Conservation (phyloP, 1,140 invertebrate species). For the Cardiocondyla obscurior region DNA sequence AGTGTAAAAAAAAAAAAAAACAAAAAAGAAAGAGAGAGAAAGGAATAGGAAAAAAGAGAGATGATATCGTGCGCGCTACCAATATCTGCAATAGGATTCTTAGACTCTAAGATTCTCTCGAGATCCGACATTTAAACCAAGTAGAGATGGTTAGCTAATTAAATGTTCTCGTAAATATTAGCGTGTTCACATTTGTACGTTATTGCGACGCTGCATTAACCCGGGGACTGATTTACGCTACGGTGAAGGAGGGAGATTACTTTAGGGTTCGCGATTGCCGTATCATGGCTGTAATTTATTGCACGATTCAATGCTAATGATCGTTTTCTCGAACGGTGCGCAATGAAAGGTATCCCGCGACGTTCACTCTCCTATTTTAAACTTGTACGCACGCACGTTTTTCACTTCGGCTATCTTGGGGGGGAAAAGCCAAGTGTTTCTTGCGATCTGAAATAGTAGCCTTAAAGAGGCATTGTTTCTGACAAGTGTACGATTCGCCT, state of each 20-base stretch:
- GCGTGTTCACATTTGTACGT: conserved; percentile 20
- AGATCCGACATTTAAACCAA: not conserved
- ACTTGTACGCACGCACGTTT: not conserved
- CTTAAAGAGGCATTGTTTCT: conserved; percentile 3
- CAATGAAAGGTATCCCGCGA: conserved; percentile 37
- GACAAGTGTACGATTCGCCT: not conserved
- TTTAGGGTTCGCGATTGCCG: conserved; percentile 42
- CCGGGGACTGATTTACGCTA: conserved; percentile 38
- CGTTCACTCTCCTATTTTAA: conserved; percentile 45
- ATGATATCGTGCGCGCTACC: conserved; percentile 1
- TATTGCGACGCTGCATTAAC: conserved; percentile 47
- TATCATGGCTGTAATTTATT: conserved; percentile 52
- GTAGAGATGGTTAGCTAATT: conserved; percentile 20
- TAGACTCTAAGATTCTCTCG: not conserved
- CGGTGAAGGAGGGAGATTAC: conserved; percentile 37
- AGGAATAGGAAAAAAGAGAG: not conserved
- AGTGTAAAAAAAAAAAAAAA: not conserved
- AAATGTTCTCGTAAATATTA: conserved; percentile 54
- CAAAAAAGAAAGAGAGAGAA: not conserved
- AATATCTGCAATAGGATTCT: conserved; percentile 13
- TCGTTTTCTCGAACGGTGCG: conserved; percentile 38
- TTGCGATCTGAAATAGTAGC: conserved; percentile 17
- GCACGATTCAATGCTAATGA: conserved; percentile 54
- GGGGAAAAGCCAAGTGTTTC: not conserved
- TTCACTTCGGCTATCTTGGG: conserved; percentile 13